Percentiles rank a stretch among this genome's conserved stretches.
These are phyloP conservation scores for Euplexia lucipara DNA, from an alignment of 2,888 invertebrate genomes.

Conservation along the genomic window DNA sequence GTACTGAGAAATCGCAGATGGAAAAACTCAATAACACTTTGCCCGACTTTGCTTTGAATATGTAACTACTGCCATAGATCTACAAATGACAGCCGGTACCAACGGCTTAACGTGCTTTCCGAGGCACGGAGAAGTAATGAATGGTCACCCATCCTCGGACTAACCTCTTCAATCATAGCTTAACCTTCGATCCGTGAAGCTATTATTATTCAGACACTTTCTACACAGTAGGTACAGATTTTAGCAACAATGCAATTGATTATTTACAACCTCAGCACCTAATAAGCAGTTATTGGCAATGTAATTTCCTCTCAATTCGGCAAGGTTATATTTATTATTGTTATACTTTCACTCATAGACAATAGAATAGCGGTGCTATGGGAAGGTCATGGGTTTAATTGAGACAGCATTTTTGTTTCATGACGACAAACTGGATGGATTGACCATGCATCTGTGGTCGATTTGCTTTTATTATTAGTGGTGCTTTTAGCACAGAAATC, in stretches of 20 bases:
- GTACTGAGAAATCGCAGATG: no score
- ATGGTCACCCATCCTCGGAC: no score
- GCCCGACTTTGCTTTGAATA: no score
- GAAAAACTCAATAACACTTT: no score
- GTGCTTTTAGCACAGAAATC: no score
- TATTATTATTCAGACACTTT: no score
- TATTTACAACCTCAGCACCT: not conserved
- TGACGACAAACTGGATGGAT: not conserved
- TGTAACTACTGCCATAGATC: no score
- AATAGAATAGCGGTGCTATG: conserved; percentile 25
- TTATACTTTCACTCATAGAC: conserved; percentile 48
- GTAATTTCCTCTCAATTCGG: conserved; percentile 17
- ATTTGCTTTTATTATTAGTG: not conserved
- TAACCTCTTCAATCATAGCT: no score
- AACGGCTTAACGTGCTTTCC: no score
- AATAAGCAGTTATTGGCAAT: conserved; percentile 12
- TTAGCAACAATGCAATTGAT: conserved; percentile 1
- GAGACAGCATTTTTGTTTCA: conserved; percentile 18
- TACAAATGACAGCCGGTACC: no score
- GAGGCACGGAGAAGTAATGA: no score
- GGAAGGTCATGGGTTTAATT: conserved; percentile 49
- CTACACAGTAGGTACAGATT: not conserved
- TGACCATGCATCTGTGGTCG: not conserved
- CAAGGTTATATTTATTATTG: conserved; percentile 56
- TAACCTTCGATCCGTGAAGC: no score